Evolutionary conservation across 1,140 invertebrate species (phyloP), one percentile per base, ranked within the genome.

Genomic region (Pseudomyrmex sp.): DNA sequence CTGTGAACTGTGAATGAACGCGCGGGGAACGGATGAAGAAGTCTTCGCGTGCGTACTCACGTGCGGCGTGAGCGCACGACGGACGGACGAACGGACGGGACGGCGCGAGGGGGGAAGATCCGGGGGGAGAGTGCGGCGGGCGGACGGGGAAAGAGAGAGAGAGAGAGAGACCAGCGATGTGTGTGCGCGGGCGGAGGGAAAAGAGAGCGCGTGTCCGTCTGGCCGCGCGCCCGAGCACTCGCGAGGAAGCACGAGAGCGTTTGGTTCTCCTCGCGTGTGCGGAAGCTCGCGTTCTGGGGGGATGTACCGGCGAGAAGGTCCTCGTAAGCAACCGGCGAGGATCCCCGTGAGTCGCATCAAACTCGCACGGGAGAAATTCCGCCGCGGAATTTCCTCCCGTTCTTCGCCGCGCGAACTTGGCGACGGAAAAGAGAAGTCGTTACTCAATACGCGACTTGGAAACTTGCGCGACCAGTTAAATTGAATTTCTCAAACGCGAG

Each of bases 11-110:
- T 90, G 88, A 89, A 90, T 87, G 85, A 86, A 88, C 86, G 85
- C 77, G 73, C 85, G 82, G 75, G 86, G 85, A 87, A 90, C 89
- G 91, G 91, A 91, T 91, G 91, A 92, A 92, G 85, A 86, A 88
- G 85, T 86, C 89, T 91, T 89, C 86, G 90, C 88, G 90, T 85
- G 87, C 91, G 88, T 91, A 88, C 85, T 61, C 84, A 89, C 82
- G 88, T 88, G 85, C 79, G 79, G 73, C 79, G 79, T 82, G 88
- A 84, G 83, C 77, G 70, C 61, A 68, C 82, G 59, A 83, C 62
- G 77, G 75, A 20, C 66, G 52, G 63, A 23, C 52, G 58, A 35
- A 35, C 35, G 35, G 35, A 35, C 35, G 35, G 35, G 35, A 35
- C 35, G 35, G 35, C 35, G 35, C 35, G 35, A 35, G 2, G 72